These are phyloP conservation scores for Caenorhabditis macrosperma DNA, from an alignment of 2,888 invertebrate species.

Conservation along the genomic window DNA sequence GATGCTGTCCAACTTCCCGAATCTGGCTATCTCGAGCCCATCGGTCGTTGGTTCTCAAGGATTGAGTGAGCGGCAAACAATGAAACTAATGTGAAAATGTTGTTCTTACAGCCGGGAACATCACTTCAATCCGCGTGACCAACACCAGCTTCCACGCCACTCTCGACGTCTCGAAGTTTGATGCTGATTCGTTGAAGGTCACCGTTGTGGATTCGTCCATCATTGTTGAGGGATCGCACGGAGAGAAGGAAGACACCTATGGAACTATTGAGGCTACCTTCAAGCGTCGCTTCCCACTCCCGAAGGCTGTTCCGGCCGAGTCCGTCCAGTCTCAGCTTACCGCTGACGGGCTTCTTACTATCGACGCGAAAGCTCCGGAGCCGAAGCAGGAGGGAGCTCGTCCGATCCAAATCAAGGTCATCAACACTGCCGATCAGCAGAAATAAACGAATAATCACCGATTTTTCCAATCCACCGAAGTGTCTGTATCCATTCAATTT, in stretches of 20 bases:
- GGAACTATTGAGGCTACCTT: slow-evolving; percentile 70
- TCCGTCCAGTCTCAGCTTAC: slow-evolving; percentile 74
- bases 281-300: slow-evolving; percentile 72
- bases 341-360: slow-evolving; percentile 73
- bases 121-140: slow-evolving; percentile 68
- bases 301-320: slow-evolving; percentile 71
- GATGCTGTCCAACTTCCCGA: slow-evolving; percentile 57
- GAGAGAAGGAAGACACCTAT: slow-evolving; percentile 75
- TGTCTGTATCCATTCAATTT: background rate
- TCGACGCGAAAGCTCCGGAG: slow-evolving; percentile 66
- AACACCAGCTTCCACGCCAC: slow-evolving; percentile 74
- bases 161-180: slow-evolving; percentile 74
- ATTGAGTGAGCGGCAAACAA: background rate
- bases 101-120: slow-evolving; percentile 37
- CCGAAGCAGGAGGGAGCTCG: slow-evolving; percentile 62
- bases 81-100: background rate
- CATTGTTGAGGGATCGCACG: slow-evolving; percentile 75
- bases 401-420: slow-evolving; percentile 70
- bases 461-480: background rate
- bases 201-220: slow-evolving; percentile 75
- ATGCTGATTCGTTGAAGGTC: slow-evolving; percentile 77
- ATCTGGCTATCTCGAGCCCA: slow-evolving; percentile 40
- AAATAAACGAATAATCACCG: slow-evolving; percentile 7
- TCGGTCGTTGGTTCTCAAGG: slow-evolving; percentile 35
- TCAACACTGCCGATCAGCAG: slow-evolving; percentile 38